Conservation (phyloP, 2,888 invertebrate genomes). For the Mantis religiosa region DNA sequence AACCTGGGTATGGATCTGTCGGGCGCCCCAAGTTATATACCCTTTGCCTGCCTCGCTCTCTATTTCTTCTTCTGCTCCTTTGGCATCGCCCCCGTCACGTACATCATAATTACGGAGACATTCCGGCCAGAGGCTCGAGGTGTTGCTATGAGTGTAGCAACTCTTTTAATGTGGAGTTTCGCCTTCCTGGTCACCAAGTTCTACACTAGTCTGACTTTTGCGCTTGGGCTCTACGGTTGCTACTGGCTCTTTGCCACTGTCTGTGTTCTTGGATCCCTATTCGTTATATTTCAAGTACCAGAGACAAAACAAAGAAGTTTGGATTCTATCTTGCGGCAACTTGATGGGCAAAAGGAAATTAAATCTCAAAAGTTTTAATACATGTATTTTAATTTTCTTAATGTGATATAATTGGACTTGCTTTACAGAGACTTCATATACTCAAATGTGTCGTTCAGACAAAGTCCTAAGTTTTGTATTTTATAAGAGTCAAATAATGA, state of each 20-base stretch:
- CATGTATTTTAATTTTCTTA: neutral
- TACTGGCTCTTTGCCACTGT: constrained; percentile 46
- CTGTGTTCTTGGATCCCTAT: constrained; percentile 40
- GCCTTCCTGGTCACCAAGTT: constrained; percentile 44
- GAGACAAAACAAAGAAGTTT: constrained; percentile 47
- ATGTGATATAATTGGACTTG: neutral
- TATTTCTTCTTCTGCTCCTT: constrained; percentile 7
- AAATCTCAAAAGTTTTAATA: neutral
- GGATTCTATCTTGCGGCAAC: constrained; percentile 43
- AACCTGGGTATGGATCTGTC: neutral
- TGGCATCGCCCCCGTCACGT: constrained; percentile 17
- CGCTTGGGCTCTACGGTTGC: constrained; percentile 42
- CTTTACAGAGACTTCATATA: neutral
- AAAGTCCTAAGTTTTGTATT: neutral
- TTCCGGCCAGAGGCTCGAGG: constrained; percentile 18
- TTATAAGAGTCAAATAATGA: neutral
- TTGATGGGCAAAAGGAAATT: constrained; percentile 3
- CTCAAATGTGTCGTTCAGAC: neutral
- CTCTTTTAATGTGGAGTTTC: constrained; percentile 38
- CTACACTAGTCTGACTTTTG: constrained; percentile 43
- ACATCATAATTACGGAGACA: constrained; percentile 22
- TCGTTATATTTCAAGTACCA: constrained; percentile 43
- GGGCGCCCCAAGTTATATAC: constrained; percentile 2
- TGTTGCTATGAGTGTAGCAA: constrained; percentile 22
- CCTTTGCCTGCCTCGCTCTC: constrained; percentile 12